Evolutionary conservation across 1,140 invertebrate species (phyloP).

Genomic region (Neodiprion pinetum): DNA sequence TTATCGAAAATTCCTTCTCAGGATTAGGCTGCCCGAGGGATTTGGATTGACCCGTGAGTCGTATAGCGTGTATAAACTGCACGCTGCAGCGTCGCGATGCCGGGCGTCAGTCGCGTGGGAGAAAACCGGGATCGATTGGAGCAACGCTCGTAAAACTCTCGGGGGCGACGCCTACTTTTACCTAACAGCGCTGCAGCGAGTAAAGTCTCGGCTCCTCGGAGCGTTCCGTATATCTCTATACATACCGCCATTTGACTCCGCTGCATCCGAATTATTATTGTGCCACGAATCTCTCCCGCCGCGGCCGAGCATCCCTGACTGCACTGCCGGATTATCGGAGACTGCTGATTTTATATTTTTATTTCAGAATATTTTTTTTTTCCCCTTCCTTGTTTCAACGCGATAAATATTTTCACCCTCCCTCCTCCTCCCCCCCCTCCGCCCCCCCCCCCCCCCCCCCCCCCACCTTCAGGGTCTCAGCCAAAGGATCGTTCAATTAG

Average conservation of each 20-base stretch:
- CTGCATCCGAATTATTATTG: too few relatives aligned
- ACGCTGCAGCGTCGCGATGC: constrained; percentile 1
- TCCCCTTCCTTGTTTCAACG: too few relatives aligned
- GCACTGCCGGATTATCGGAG: too few relatives aligned
- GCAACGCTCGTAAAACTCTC: neutral
- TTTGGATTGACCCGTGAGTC: neutral
- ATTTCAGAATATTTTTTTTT: too few relatives aligned
- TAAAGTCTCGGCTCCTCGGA: too few relatives aligned
- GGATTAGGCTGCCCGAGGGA: neutral
- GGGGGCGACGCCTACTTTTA: constrained; percentile 4
- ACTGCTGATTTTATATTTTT: too few relatives aligned
- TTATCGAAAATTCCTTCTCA: neutral
- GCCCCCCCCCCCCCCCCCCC: too few relatives aligned
- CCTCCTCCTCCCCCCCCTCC: too few relatives aligned
- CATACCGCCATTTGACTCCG: neutral
- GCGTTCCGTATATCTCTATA: too few relatives aligned
- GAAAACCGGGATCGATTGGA: neutral
- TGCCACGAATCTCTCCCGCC: too few relatives aligned
- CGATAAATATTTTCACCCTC: too few relatives aligned
- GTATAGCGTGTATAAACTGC: neutral
- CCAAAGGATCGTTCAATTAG: neutral
- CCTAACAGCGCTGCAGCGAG: neutral
- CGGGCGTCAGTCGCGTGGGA: neutral
- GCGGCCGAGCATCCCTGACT: too few relatives aligned
- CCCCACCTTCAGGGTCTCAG: neutral